phyloP scores from a whole-genome alignment of 2,797 vertebrate genomes.

The Melanotaenia pygmaea region DNA sequence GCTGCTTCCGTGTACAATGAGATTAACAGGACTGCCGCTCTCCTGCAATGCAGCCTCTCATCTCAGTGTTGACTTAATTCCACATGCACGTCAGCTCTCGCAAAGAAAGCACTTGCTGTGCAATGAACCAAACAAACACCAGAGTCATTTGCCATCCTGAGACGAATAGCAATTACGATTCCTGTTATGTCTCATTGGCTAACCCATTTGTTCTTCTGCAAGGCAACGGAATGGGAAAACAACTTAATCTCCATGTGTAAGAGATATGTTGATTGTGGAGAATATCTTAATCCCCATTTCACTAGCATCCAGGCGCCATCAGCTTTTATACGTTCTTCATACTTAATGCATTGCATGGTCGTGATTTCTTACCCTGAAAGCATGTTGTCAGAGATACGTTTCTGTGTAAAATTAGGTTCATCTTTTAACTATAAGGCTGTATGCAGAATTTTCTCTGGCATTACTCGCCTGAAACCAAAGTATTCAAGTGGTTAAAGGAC shows the following conservation, averaged over 20 bases:
- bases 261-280: conserved; percentile 54
- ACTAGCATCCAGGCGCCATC: conserved; percentile 27
- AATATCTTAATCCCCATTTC: conserved; percentile 58
- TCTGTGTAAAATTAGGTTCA: neutral
- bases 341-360: conserved; percentile 18
- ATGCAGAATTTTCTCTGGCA: neutral
- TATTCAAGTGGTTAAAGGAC: conserved; percentile 21
- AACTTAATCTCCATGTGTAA: conserved; percentile 57
- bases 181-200: conserved; percentile 73
- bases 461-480: conserved; percentile 5
- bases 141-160: conserved; percentile 68
- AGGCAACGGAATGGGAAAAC: conserved; percentile 57
- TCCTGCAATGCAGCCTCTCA: conserved; percentile 48
- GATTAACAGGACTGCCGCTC: conserved; percentile 38
- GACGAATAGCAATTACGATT: conserved; percentile 74
- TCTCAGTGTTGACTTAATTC: conserved; percentile 66
- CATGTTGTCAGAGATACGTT: neutral
- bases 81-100: conserved; percentile 60
- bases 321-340: conserved; percentile 32
- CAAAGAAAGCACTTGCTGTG: conserved; percentile 38
- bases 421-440: neutral
- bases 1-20: conserved; percentile 39
- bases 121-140: conserved; percentile 73
- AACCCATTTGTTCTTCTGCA: conserved; percentile 69
- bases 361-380: neutral